phyloP scores from a whole-genome alignment of 1,140 invertebrate genomes.

The Drosophila tani region DNA sequence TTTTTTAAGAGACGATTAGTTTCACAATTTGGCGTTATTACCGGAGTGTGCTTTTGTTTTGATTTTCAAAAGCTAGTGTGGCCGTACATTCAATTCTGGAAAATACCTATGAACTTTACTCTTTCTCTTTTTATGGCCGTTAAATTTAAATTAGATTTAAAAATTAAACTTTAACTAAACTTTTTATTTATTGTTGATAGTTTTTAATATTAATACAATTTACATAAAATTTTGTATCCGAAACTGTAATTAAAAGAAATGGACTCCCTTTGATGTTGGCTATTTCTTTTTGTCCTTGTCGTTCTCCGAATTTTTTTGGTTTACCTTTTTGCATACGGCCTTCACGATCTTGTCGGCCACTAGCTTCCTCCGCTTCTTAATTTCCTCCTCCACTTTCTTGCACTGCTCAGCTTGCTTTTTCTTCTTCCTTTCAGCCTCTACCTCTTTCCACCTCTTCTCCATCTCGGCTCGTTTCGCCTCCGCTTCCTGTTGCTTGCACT shows the following conservation, averaged over 20 bases:
- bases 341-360: neutral
- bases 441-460: conserved; percentile 2
- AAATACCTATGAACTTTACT: neutral
- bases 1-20: neutral
- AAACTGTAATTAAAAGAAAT: neutral
- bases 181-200: no score
- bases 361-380: neutral
- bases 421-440: neutral
- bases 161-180: neutral
- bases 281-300: conserved; percentile 5
- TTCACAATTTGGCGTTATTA: conserved; percentile 30
- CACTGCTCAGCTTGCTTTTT: conserved; percentile 1
- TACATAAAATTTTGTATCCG: neutral
- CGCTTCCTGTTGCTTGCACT: neutral
- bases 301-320: neutral
- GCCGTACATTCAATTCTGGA: neutral
- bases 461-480: conserved; percentile 2
- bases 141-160: neutral
- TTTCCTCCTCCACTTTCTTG: neutral
- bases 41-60: conserved; percentile 8
- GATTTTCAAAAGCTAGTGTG: conserved; percentile 5
- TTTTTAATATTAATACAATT: neutral
- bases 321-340: conserved; percentile 16
- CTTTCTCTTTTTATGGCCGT: neutral
- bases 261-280: no score